phyloP scores from a whole-genome alignment of 2,113 vertebrate genomes.

The Podocnemis expansa region DNA sequence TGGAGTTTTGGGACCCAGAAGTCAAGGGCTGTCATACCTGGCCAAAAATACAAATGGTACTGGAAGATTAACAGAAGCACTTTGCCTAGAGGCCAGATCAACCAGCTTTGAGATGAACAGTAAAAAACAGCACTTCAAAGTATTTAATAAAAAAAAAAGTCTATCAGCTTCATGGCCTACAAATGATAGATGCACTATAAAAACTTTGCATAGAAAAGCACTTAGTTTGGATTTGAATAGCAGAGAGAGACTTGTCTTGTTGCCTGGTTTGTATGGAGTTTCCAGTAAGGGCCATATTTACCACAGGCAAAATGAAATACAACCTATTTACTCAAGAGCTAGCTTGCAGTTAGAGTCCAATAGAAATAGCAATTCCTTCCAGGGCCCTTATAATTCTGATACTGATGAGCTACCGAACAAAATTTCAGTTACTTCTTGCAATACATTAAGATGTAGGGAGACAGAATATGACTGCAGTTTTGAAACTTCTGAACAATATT shows the following conservation, averaged over 20 bases:
- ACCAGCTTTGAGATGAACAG: slow-evolving; percentile 58
- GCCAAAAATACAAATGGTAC: slow-evolving; percentile 43
- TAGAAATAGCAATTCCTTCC: slow-evolving; percentile 40
- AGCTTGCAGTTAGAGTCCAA: slow-evolving; percentile 42
- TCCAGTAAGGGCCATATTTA: slow-evolving; percentile 27
- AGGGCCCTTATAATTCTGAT: slow-evolving; percentile 29
- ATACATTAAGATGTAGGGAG: slow-evolving; percentile 55
- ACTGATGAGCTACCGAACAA: slow-evolving; percentile 53
- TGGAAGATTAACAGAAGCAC: slow-evolving; percentile 75
- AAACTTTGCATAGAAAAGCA: slow-evolving; percentile 78
- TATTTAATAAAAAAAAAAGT: slow-evolving; percentile 63
- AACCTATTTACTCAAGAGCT: background rate
- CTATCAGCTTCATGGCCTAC: slow-evolving; percentile 53
- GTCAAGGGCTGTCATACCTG: slow-evolving; percentile 50
- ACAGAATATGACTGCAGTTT: slow-evolving; percentile 58
- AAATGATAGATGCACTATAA: slow-evolving; percentile 64
- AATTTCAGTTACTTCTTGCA: slow-evolving; percentile 55
- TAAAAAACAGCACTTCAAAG: slow-evolving; percentile 59
- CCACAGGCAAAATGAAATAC: slow-evolving; percentile 37
- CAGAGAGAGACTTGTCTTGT: slow-evolving; percentile 64
- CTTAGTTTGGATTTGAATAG: slow-evolving; percentile 77
- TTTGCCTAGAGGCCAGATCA: slow-evolving; percentile 76
- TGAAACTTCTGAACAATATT: slow-evolving; percentile 61
- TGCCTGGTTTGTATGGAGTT: slow-evolving; percentile 50
- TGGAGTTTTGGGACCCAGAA: slow-evolving; percentile 54